Base-by-base conservation (phyloP, 2,888 invertebrate genomes). In the Xestobium rufovillosum region DNA sequence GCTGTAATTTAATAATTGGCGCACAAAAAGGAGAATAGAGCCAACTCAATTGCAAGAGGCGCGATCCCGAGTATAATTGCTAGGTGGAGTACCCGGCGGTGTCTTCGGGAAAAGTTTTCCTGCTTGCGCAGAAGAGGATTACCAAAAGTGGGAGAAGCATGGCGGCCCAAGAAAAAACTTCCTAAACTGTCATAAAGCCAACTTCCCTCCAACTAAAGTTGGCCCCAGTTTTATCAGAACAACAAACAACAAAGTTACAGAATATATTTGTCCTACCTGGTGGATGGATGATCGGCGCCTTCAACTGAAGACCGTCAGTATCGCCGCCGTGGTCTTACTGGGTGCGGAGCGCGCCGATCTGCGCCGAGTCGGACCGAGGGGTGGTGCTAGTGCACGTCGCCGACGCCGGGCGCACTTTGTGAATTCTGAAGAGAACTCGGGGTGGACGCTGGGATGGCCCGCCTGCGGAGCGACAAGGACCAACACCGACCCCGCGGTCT, bases 401-500 rank as follows among this genome's bases (percentile, higher is more conserved):
- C 65, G 65, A 61, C 67, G 70, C 69, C 70, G 69, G 65, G 67
- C 70, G 66, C 70, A 71, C 61, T 65, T 64, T 66, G 66, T 59
- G 63, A 60, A 56, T 55, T 49, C 56, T 53, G 56, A 56, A 57
- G 61, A 48, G 49, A 48, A 50, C 52, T 53, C 54, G 61, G 63
- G 62, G 58, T 61, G 61, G 63, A 63, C 61, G 63, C 53, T 52
- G 54, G 53, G 52, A 55, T 51, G 57, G 56, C 55, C 56, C 57
- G 57, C 60, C 59, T 57, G 57, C 57, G 49, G 49, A 50, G 49
- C 55, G 52, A 56, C 54, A 56, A 57, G 57, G 59, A 59, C 53
- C 60, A n/a, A n/a, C n/a, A 56, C 53, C 57, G 51, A 38, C 42
- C 40, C 36, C 41, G 15, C 31, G 36, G 15, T 32, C 48, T 45